phyloP scores from a whole-genome alignment of 1,140 invertebrate species.

The Drosophila sp. region DNA sequence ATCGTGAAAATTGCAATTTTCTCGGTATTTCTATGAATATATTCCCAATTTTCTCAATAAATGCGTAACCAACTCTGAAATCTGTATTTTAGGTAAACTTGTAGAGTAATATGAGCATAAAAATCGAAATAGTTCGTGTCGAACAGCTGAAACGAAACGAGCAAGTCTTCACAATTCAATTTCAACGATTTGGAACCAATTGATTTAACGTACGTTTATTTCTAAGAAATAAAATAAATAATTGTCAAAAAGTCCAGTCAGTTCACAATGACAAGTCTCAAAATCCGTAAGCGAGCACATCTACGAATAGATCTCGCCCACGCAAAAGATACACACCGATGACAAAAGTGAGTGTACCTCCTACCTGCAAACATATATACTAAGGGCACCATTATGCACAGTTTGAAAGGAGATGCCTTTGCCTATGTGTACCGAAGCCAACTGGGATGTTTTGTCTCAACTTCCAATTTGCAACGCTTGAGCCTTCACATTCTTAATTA shows the following conservation, averaged over 20 bases:
- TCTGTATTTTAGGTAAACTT: constrained; percentile 33
- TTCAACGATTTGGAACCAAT: constrained; percentile 77
- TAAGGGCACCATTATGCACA: constrained; percentile 38
- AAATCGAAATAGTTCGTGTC: constrained; percentile 65
- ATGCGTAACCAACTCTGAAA: constrained; percentile 66
- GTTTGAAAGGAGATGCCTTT: constrained; percentile 38
- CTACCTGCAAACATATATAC: constrained; percentile 21
- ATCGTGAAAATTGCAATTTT: constrained; percentile 76
- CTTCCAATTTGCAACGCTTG: constrained; percentile 75
- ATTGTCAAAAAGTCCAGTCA: constrained; percentile 59
- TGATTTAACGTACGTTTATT: constrained; percentile 70
- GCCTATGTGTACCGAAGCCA: constrained; percentile 12
- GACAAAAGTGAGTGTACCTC: constrained; percentile 42
- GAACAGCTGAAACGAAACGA: constrained; percentile 69
- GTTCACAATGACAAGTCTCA: constrained; percentile 53
- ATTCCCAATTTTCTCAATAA: constrained; percentile 39
- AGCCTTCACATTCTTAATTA: constrained; percentile 58
- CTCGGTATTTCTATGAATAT: constrained; percentile 54
- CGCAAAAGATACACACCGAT: constrained; percentile 33
- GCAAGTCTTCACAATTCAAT: constrained; percentile 61
- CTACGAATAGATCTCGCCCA: constrained; percentile 21
- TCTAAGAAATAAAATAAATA: constrained; percentile 77
- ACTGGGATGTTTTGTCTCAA: constrained; percentile 52
- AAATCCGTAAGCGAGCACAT: constrained; percentile 18
- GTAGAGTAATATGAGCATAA: constrained; percentile 55